These are phyloP conservation scores for Sebastes matsubarae DNA, from an alignment of 2,797 vertebrate genomes.

Conservation along the genomic window DNA sequence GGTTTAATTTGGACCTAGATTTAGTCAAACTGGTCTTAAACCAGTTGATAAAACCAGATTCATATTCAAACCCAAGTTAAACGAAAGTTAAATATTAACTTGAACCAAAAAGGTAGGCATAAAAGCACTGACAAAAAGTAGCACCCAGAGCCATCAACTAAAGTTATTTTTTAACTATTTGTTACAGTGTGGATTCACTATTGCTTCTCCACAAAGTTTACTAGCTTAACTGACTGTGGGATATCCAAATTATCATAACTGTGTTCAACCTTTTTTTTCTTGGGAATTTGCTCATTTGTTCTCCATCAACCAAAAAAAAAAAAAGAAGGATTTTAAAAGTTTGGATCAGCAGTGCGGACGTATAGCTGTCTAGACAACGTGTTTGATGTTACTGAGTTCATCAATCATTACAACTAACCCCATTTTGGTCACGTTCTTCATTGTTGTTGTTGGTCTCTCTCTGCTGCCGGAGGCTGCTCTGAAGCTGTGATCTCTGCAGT, in stretches of 20 bases:
- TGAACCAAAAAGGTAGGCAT: not conserved
- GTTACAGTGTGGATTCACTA: not conserved
- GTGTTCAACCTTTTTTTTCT: not conserved
- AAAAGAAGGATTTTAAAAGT: no score
- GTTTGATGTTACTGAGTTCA: not conserved
- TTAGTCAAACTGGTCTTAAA: not conserved
- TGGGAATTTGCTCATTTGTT: no score
- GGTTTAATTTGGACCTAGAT: not conserved
- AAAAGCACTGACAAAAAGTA: not conserved
- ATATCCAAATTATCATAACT: not conserved
- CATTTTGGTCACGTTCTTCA: conserved; percentile 29
- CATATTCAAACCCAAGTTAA: not conserved
- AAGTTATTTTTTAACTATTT: not conserved
- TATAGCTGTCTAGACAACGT: not conserved
- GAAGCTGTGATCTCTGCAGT: conserved; percentile 81
- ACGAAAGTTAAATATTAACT: not conserved
- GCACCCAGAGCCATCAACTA: no score
- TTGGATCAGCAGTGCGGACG: not conserved
- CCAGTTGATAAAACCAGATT: not conserved
- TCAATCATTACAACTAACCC: conserved; percentile 39
- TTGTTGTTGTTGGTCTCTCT: conserved; percentile 67
- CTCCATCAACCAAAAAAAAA: no score
- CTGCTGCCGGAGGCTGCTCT: conserved; percentile 76
- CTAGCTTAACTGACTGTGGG: not conserved
- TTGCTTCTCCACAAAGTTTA: not conserved